Evolutionary conservation across 2,113 vertebrate genomes (phyloP).

Genomic region (Melanocharis versteri): DNA sequence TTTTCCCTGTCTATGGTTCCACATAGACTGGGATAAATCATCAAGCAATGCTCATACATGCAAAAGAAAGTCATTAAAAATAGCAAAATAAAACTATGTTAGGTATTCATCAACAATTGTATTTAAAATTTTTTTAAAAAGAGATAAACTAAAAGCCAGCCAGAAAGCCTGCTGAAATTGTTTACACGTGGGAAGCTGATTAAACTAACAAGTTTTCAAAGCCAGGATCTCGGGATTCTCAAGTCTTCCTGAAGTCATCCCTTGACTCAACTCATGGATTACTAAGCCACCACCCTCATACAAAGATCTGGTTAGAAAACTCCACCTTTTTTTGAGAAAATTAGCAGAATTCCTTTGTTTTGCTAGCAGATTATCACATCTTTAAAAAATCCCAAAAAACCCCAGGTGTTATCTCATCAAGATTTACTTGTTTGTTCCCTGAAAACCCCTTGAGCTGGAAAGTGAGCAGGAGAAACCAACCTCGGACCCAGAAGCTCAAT

Average conservation of each 20-base stretch:
- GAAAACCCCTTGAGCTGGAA: neutral
- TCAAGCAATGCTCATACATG: neutral
- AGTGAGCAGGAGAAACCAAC: neutral
- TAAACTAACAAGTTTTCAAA: neutral
- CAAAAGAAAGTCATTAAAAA: neutral
- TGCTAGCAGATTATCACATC: constrained; percentile 17
- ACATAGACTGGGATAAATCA: neutral
- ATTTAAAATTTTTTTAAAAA: neutral
- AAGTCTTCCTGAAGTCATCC: neutral
- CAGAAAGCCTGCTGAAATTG: neutral
- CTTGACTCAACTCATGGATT: constrained; percentile 11
- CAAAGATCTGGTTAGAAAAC: constrained; percentile 45
- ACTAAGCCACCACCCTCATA: constrained; percentile 1
- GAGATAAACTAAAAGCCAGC: neutral
- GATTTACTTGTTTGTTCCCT: neutral
- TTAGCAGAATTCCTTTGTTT: constrained; percentile 48
- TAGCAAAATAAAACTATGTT: neutral
- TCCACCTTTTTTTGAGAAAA: constrained; percentile 10
- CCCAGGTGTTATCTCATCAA: neutral
- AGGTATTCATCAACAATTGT: neutral
- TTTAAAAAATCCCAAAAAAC: neutral
- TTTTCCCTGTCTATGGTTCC: neutral
- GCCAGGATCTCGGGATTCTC: neutral
- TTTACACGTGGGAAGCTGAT: neutral
- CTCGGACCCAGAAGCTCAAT: neutral